A percentile compares a stretch with the other conserved stretches of the same genome.
These are phyloP conservation scores for Turdus rufiventris DNA, from an alignment of 2,113 vertebrate genomes.

Conservation along the genomic window DNA sequence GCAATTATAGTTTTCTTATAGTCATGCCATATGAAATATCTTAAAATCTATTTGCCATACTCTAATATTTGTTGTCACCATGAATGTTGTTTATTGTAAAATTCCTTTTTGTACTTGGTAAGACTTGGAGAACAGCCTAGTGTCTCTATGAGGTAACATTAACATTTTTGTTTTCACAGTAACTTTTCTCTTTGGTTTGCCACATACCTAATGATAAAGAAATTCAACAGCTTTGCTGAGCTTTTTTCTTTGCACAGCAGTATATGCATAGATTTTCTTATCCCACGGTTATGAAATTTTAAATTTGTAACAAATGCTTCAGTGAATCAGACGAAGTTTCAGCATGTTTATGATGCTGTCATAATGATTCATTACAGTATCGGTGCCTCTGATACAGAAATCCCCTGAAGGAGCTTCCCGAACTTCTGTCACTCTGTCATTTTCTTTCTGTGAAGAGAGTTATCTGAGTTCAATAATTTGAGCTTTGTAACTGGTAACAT, in stretches of 20 bases:
- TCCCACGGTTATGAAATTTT: background rate
- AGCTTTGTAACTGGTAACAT: background rate
- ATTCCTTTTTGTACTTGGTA: background rate
- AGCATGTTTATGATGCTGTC: background rate
- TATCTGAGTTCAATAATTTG: background rate
- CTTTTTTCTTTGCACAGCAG: background rate
- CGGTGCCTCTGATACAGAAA: background rate
- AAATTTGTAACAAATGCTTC: background rate
- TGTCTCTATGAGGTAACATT: background rate
- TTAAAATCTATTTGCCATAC: background rate
- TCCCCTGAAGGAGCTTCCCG: background rate
- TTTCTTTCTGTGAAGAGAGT: background rate
- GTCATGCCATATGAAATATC: background rate
- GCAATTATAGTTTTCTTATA: background rate
- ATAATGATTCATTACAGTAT: constrained; percentile 4
- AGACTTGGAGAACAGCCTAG: background rate
- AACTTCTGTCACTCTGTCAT: background rate
- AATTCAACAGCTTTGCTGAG: background rate
- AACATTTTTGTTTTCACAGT: background rate
- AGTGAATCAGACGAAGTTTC: background rate
- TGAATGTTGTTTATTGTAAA: background rate
- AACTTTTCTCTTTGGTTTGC: background rate
- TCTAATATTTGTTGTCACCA: background rate
- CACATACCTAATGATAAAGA: background rate
- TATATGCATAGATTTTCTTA: background rate